phyloP scores from a whole-genome alignment of 2,797 vertebrate species.

The Pseudochirops corinnae region DNA sequence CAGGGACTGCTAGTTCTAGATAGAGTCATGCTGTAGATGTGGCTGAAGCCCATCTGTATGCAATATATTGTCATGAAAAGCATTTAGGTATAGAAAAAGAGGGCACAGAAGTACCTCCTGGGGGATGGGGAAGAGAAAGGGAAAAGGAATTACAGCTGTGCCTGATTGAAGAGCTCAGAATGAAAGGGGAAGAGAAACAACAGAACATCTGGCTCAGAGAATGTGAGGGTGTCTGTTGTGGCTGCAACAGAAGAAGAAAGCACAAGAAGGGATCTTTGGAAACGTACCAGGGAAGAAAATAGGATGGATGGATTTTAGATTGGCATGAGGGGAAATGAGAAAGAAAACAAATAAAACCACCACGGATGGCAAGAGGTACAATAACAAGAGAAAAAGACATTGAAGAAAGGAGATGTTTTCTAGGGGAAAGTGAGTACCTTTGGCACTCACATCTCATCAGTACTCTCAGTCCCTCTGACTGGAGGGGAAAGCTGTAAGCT shows the following conservation, averaged over 20 bases:
- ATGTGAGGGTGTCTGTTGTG: background rate
- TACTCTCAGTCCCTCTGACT: background rate
- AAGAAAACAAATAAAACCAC: background rate
- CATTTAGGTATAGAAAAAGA: slow-evolving; percentile 2
- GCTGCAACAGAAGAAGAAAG: background rate
- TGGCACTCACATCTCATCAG: background rate
- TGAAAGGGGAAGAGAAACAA: background rate
- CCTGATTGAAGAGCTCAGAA: background rate
- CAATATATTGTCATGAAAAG: background rate
- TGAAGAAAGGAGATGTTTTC: background rate
- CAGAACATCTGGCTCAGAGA: background rate
- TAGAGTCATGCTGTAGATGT: background rate
- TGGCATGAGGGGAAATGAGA: background rate
- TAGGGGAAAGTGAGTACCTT: background rate
- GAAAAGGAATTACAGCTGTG: background rate
- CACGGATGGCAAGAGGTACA: background rate
- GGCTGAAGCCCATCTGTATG: background rate
- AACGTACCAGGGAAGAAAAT: background rate
- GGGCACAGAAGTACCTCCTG: background rate
- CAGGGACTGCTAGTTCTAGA: background rate
- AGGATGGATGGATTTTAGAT: background rate
- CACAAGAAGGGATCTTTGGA: background rate
- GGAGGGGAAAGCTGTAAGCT: background rate
- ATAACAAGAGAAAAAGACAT: background rate
- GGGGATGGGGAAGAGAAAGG: background rate